A percentile compares a stretch with the other conserved stretches of the same genome.
phyloP scores from a whole-genome alignment of 2,888 invertebrate species.

The Monochamus alternatus region DNA sequence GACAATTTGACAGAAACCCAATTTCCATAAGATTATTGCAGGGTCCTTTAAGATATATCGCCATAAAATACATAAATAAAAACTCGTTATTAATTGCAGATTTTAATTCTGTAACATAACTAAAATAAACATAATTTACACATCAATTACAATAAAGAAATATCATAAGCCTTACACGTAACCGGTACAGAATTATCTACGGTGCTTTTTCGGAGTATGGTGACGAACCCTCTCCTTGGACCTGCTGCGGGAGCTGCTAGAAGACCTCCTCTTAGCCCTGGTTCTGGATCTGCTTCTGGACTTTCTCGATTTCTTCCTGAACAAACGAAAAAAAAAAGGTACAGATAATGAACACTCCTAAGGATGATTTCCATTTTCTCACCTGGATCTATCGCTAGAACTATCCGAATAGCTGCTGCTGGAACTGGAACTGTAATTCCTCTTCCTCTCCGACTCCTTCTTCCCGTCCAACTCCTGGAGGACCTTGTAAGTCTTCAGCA shows the following conservation, averaged over 20 bases:
- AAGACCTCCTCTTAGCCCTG: conserved; percentile 43
- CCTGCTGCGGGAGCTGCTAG: conserved; percentile 47
- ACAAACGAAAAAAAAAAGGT: background rate
- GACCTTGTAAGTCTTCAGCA: conserved; percentile 69
- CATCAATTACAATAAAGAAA: conserved; percentile 7
- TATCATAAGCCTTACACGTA: background rate
- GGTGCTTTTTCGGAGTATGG: conserved; percentile 35
- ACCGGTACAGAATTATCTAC: conserved; percentile 25
- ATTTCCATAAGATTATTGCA: too few relatives aligned
- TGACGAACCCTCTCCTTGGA: conserved; percentile 35
- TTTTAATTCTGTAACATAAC: background rate
- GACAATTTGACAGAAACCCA: too few relatives aligned
- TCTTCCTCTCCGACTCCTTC: conserved; percentile 51
- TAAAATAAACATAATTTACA: conserved; percentile 14
- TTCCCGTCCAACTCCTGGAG: conserved; percentile 67
- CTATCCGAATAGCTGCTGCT: conserved; percentile 58
- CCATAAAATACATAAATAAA: too few relatives aligned
- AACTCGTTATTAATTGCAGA: too few relatives aligned
- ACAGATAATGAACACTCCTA: background rate
- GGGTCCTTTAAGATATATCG: too few relatives aligned
- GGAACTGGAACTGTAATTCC: conserved; percentile 58
- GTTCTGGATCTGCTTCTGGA: conserved; percentile 51
- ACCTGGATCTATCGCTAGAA: conserved; percentile 54
- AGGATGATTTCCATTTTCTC: conserved; percentile 7
- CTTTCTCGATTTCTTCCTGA: conserved; percentile 35